phyloP scores from a whole-genome alignment of 2,888 invertebrate genomes.

The Drosophila algonquin region DNA sequence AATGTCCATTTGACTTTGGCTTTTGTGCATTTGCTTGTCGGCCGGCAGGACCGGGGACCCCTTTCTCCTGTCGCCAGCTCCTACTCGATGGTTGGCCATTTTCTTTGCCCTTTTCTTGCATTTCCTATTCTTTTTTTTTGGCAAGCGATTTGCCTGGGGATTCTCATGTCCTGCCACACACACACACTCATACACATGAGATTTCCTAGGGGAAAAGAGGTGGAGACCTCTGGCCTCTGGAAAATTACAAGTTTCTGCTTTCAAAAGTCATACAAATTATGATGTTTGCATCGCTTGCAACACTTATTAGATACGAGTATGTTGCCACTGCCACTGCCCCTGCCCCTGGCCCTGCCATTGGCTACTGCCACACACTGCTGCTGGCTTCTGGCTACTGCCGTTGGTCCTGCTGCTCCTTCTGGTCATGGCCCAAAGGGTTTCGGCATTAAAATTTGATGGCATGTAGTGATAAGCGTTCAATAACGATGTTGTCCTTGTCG shows the following conservation, averaged over 20 bases:
- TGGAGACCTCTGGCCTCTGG: slow-evolving; percentile 56
- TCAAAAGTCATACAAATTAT: slow-evolving; percentile 79
- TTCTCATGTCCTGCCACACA: slow-evolving; percentile 50
- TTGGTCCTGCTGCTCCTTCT: slow-evolving; percentile 14
- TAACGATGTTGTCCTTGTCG: slow-evolving; percentile 61
- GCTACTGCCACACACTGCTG: slow-evolving; percentile 4
- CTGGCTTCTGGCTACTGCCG: slow-evolving; percentile 8
- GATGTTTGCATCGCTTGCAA: slow-evolving; percentile 79
- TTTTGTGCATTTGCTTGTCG: slow-evolving; percentile 58
- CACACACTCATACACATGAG: slow-evolving; percentile 6
- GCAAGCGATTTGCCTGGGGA: slow-evolving; percentile 65
- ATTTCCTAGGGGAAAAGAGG: neutral
- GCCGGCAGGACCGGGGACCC: neutral
- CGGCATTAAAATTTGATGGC: slow-evolving; percentile 78
- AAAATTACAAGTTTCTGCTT: slow-evolving; percentile 81
- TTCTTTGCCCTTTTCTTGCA: slow-evolving; percentile 37
- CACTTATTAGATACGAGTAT: slow-evolving; percentile 65
- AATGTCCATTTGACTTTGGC: slow-evolving; percentile 71
- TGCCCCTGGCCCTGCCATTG: slow-evolving; percentile 35
- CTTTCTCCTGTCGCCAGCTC: neutral
- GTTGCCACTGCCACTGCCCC: slow-evolving; percentile 42
- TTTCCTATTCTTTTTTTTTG: slow-evolving; percentile 55
- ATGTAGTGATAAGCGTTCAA: slow-evolving; percentile 76
- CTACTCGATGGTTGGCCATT: slow-evolving; percentile 26
- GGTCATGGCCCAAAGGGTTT: slow-evolving; percentile 66